Evolutionary conservation across 1,140 invertebrate species (phyloP), one percentile per base, ranked within the genome.

Genomic region (Lineus longissimus): DNA sequence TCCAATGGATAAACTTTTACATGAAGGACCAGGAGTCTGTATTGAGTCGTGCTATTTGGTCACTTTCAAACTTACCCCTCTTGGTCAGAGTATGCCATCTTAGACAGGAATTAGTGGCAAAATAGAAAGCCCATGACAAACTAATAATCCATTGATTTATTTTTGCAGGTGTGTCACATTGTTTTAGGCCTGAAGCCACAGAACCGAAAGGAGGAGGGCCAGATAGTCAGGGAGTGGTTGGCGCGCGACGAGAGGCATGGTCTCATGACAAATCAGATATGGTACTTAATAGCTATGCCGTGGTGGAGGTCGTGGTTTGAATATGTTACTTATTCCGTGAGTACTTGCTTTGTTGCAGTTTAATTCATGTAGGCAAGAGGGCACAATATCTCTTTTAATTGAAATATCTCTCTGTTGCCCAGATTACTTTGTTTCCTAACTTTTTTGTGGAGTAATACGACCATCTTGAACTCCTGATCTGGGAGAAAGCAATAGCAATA

Each of bases 261-360:
- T 0, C 87, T 89, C 68, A 79, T 86, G 41, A 64, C 89, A 23
- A 91, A 91, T 1, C 91, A 93, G 80, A 89, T 92, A 75, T 94
- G 91, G 91, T 93, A 93, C 82, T 84, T 94, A 57, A 87, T 94
- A 55, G 86, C 87, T 2, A 87, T 88, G 40, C 87, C 90, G 64
- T 94, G 92, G 92, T 94, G 91, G 91, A 85, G 84, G 45, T 78
- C 82, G 0, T 94, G 92, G 92, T 77, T 85, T 58, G 86, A 86
- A 27, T 91, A 92, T 80, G 87, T 90, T n/a, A 75, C 73, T 45
- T 73, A 72, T 54, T 61, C 69, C 63, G 75, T 80, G 62, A 63
- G 62, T 23, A 40, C 27, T 40, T 40, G 47, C 47, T 4, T 7
- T 9, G n/a, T 22, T n/a, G n/a, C n/a, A n/a, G n/a, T n/a, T n/a